Evolutionary conservation across 2,797 vertebrate species (phyloP).

Genomic region (Liparis tanakae): DNA sequence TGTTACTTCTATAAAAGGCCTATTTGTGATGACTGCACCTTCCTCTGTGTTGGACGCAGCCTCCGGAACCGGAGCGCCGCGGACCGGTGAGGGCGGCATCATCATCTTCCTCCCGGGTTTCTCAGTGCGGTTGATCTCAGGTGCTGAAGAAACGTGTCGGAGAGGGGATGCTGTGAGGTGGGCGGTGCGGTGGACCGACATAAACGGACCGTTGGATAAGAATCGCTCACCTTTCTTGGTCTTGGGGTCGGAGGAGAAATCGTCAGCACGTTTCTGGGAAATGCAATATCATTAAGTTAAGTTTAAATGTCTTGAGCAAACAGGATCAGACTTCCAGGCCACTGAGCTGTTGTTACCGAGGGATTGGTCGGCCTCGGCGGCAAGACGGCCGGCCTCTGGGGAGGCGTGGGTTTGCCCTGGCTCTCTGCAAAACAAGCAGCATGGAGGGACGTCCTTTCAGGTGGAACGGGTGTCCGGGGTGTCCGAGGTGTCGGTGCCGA

Average conservation of each 20-base stretch:
- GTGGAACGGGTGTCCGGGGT: background rate
- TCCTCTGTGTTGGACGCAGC: conserved; percentile 69
- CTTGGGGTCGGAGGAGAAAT: conserved; percentile 53
- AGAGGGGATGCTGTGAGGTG: background rate
- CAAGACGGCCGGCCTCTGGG: conserved; percentile 67
- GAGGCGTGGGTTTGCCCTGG: conserved; percentile 38
- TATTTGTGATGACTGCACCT: conserved; percentile 60
- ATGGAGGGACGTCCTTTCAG: background rate
- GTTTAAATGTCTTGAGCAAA: background rate
- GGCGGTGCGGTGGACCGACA: background rate
- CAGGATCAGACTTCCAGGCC: conserved; percentile 8
- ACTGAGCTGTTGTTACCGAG: conserved; percentile 44
- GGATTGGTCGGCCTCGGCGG: conserved; percentile 64
- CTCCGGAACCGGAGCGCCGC: conserved; percentile 32
- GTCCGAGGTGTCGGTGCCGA: background rate
- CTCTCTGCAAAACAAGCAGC: conserved; percentile 62
- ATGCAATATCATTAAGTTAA: background rate
- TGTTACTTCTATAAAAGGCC: background rate
- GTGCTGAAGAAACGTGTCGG: conserved; percentile 60
- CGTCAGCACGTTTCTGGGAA: conserved; percentile 58
- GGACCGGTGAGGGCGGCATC: conserved; percentile 39
- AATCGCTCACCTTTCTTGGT: conserved; percentile 75
- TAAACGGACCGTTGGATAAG: background rate
- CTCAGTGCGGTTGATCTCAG: conserved; percentile 78
- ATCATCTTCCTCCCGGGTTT: conserved; percentile 77